Base-by-base conservation (phyloP, 2,113 vertebrate species). In the Zapornia atra region DNA sequence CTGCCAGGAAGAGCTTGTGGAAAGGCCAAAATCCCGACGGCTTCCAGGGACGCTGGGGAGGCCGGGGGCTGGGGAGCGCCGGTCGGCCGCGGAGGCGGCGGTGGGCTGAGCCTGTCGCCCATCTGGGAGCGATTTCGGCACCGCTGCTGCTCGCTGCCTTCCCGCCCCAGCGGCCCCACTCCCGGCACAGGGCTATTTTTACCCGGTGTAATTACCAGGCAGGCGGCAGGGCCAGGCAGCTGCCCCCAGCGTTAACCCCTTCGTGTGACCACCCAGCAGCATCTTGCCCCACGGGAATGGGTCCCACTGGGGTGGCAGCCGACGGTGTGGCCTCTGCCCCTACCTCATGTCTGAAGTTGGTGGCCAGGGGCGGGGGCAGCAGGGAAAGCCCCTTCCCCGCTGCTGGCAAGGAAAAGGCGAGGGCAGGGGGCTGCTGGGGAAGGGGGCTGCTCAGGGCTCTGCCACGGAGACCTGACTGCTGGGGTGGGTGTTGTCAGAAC, bases 61-160 rank as follows among this genome's bases (percentile, higher is more conserved):
- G 34, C 63, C 5, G 11, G n/a, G n/a, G 42, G 40, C 66, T 0
- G 12, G 28, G 60, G 36, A 61, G 42, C 6, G 5, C n/a, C 0
- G 2, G 16, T 36, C 7, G n/a, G 88, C 79, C 28, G 13, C 2
- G 2, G 40, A 29, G 44, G 44, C 13, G 13, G 46, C 4, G 1
- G 25, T 8, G 71, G 80, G 80, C 63, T 2, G 16, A 59, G 86
- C 64, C 91, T 20, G 24, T 34, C 15, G 60, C 90, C 94, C 97
- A 98, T 96, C 96, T 98, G 97, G 97, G 97, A 98, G 87, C 29
- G 33, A 98, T 98, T 97, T 97, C 8, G 63, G 96, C 1, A n/a
- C 92, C 91, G 96, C 94, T 31, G 82, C 80, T 24, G 36, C 83
- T 85, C 9, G 1, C 65, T 8, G 68, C 82, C 46, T 70, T 80